Conservation (phyloP, 2,888 invertebrate species). For the Leptopterna dolabrata region DNA sequence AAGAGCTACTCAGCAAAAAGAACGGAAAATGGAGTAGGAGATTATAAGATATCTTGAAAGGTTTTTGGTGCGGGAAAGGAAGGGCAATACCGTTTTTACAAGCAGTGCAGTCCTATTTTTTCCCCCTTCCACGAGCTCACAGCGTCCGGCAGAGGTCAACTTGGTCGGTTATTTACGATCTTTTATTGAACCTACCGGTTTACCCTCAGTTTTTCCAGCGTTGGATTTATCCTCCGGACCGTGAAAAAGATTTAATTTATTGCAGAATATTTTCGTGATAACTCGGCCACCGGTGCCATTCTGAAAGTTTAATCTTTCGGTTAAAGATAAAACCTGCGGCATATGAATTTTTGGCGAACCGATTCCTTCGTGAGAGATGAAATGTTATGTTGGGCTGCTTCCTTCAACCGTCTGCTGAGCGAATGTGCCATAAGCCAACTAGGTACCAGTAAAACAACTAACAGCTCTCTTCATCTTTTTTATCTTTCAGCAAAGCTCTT, state of each 20-base stretch:
- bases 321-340: too few relatives aligned
- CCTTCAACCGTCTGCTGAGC: too few relatives aligned
- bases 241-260: not conserved
- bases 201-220: not conserved
- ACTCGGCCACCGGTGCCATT: too few relatives aligned
- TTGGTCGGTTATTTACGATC: not conserved
- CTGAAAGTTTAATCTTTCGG: too few relatives aligned
- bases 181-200: not conserved
- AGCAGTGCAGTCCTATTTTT: not conserved
- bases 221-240: not conserved
- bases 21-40: not conserved
- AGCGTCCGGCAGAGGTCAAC: not conserved
- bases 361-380: too few relatives aligned
- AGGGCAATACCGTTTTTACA: not conserved
- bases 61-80: not conserved
- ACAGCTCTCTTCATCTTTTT: too few relatives aligned
- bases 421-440: too few relatives aligned
- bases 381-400: too few relatives aligned
- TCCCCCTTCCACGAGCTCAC: not conserved
- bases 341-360: too few relatives aligned
- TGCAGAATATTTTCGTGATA: not conserved
- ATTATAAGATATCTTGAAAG: not conserved
- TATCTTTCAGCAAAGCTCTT: too few relatives aligned
- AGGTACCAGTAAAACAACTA: too few relatives aligned
- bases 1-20: too few relatives aligned